Evolutionary conservation across 1,140 invertebrate genomes (phyloP).

Genomic region (Elymnias hypermnestra): DNA sequence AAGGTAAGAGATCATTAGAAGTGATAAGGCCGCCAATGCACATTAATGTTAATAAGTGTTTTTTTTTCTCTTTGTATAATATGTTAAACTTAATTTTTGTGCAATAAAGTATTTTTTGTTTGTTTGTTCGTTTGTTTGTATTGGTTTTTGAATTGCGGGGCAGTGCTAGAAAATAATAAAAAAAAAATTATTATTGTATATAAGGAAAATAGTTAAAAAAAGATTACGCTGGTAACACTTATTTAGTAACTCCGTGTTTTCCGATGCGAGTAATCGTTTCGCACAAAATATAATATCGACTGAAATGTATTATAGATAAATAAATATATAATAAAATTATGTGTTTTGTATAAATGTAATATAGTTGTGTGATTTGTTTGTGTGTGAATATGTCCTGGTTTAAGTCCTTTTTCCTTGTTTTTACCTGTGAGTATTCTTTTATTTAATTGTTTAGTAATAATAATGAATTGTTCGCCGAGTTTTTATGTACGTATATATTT

Average conservation of each 20-base stretch:
- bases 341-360: not conserved
- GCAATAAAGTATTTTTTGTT: no score
- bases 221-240: not conserved
- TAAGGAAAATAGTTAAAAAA: not conserved
- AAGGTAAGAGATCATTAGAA: no score
- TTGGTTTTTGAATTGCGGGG: no score
- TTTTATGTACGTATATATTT: not conserved
- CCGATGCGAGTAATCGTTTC: not conserved
- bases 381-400: not conserved
- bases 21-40: no score
- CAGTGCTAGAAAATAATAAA: no score
- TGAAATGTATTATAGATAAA: not conserved
- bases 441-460: not conserved
- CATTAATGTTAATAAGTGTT: no score
- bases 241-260: not conserved
- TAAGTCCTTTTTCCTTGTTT: not conserved
- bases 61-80: no score
- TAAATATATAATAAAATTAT: not conserved
- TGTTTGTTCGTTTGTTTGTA: no score
- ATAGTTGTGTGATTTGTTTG: not conserved
- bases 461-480: not conserved
- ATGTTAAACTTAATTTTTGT: no score
- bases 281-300: not conserved
- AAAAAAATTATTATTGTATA: not conserved
- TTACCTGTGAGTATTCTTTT: conserved; percentile 1